Evolutionary conservation across 2,888 invertebrate species (phyloP).

Genomic region (Macrosiphum euphorbiae): DNA sequence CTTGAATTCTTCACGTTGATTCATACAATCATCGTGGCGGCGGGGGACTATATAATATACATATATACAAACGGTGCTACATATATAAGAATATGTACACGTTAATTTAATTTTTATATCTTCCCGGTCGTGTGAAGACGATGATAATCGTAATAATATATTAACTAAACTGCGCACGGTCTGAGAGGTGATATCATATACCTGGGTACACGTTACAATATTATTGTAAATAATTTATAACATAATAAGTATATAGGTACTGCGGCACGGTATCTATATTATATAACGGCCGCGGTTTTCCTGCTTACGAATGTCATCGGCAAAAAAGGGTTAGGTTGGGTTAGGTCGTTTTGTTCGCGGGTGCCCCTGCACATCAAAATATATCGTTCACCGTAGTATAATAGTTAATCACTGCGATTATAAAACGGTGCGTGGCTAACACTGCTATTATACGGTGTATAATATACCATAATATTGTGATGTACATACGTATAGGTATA

Average conservation of each 20-base stretch:
- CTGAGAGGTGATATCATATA: not conserved
- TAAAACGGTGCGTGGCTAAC: not conserved
- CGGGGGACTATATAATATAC: no score
- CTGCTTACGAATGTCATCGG: not conserved
- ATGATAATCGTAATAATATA: no score
- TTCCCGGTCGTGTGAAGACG: no score
- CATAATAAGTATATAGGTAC: not conserved
- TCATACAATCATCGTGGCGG: not conserved
- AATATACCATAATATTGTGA: not conserved
- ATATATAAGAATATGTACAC: not conserved
- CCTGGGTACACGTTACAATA: no score
- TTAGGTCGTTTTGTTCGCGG: not conserved
- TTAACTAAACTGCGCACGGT: not conserved
- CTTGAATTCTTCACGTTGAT: not conserved
- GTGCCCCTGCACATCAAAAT: not conserved
- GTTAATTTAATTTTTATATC: no score
- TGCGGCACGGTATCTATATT: not conserved
- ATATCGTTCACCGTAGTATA: not conserved
- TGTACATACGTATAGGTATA: no score
- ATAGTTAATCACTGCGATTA: conserved; percentile 45
- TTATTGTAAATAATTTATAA: not conserved
- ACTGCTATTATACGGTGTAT: not conserved
- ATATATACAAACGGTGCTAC: not conserved
- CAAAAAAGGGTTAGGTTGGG: conserved; percentile 33
- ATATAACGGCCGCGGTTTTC: not conserved